Evolutionary conservation across 2,113 vertebrate genomes (phyloP).

Genomic region (Thryonomys swinderianus): DNA sequence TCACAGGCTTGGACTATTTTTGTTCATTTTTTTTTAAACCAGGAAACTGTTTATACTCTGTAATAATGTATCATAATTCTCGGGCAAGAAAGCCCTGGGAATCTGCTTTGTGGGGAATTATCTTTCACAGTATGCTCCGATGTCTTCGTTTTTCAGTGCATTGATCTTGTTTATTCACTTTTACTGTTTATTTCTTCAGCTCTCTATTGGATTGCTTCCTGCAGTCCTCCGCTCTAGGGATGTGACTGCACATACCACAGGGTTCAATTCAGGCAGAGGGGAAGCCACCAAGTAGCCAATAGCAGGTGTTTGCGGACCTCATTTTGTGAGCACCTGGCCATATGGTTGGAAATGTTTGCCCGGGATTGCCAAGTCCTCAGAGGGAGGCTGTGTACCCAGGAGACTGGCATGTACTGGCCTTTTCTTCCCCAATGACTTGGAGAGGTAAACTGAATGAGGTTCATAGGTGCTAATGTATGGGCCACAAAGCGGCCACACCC

Average conservation of each 20-base stretch:
- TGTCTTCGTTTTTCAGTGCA: not conserved
- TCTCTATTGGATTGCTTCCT: conserved; percentile 37
- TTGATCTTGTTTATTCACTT: conserved; percentile 49
- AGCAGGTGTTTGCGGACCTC: not conserved
- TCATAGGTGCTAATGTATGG: not conserved
- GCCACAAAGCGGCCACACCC: not conserved
- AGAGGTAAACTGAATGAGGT: conserved; percentile 8
- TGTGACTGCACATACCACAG: not conserved
- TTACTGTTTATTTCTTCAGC: not conserved
- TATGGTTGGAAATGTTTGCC: not conserved
- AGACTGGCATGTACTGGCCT: not conserved
- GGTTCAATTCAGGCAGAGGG: not conserved
- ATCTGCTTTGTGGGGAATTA: not conserved
- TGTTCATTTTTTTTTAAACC: conserved; percentile 31
- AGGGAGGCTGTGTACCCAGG: not conserved
- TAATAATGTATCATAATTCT: conserved; percentile 61
- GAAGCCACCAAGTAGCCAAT: not conserved
- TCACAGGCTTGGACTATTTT: conserved; percentile 44
- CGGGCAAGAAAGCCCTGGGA: not conserved
- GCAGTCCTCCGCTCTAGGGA: not conserved
- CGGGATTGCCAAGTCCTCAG: not conserved
- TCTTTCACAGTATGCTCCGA: not conserved
- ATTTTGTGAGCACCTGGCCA: not conserved
- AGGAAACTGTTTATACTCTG: not conserved
- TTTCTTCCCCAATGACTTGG: not conserved